Evolutionary conservation across 2,113 vertebrate species (phyloP), one percentile per base, ranked within the genome.

Genomic region (Mungos mungo): DNA sequence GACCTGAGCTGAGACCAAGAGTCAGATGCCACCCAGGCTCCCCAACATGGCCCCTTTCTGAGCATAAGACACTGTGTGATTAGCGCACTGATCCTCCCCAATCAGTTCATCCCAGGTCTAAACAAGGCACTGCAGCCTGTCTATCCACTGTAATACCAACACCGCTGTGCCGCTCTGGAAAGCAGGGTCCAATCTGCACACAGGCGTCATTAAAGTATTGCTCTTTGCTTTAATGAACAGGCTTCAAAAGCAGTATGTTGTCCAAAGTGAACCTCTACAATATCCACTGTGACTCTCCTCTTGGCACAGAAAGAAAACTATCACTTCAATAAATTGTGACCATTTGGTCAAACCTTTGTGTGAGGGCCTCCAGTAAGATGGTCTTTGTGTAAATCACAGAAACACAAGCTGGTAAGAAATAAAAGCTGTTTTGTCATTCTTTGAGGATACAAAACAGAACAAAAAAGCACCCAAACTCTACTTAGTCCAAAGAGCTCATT

Each of bases 91-190:
- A 1, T 35, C 63, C 50, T 60, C 71, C 63, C 38, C 33, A 13
- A 21, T 87, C 38, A 77, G 77, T 85, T 81, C 68, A 76, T 93
- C 85, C 68, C 6, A 80, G 0, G 4, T 65, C 77, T 88, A 63
- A 89, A 52, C n/a, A 66, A 35, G 65, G 35, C 21, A 19, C 29
- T 72, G 47, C 31, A 7, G 11, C 54, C 47, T 4, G 6, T 27
- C 72, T 76, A 76, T 14, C 41, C 41, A 29, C 72, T 57, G 16
- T 84, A 80, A 90, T 13, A 76, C 47, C 74, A 84, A 31, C 84
- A 66, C 68, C 65, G 93, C 80, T 91, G 82, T 79, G 93, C 71
- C 79, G 54, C 82, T 85, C 79, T 87, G 88, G 92, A 77, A 95
- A 91, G 65, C 31, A 41, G 71, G 45, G 57, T 35, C 50, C 0